Evolutionary conservation across 2,888 invertebrate species (phyloP), one percentile per base, ranked within the genome.

Genomic region (Megamerina dolium): DNA sequence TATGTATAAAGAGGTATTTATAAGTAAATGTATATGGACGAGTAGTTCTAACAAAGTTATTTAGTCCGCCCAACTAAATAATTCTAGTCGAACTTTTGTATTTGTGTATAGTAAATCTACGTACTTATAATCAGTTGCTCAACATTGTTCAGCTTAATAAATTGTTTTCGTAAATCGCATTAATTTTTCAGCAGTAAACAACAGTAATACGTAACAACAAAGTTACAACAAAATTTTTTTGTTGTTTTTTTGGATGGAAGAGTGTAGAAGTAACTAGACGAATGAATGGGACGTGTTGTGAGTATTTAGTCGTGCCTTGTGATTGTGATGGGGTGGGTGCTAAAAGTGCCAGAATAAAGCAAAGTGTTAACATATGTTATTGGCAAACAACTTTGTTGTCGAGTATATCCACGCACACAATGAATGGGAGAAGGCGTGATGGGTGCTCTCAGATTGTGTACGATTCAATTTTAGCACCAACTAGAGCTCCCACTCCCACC

Each of bases 131-230:
- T 19, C 34, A 34, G 12, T 19, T 34, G 13, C 31, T 13, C 9
- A 18, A 18, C 34, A 34, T 19, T 34, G 34, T 34, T 34, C 34
- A 34, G 4, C 18, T 34, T 34, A 34, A 34, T 34, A 34, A 17
- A 34, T 34, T 34, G 17, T 34, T 34, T 18, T 34, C 20, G 5
- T 5, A 34, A 34, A 34, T 34, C 34, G 34, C 19, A 34, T 34
- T 34, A 19, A 13, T 16, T 34, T 34, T 10, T 31, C 34, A 34
- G n/a, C 18, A 31, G 10, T 4, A 13, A 31, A 14, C 14, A 16
- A 4, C 31, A 34, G n/a, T 17, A 34, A 17, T 10, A 10, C 10
- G 9, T n/a, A 34, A 17, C 12, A 34, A 18, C 3, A 34, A 12
- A 34, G 12, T 12, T 34, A n/a, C 23, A 23, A 10, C 23, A 8